Conservation (phyloP, 2,797 vertebrate genomes). For the Leucoraja ocellata region DNA sequence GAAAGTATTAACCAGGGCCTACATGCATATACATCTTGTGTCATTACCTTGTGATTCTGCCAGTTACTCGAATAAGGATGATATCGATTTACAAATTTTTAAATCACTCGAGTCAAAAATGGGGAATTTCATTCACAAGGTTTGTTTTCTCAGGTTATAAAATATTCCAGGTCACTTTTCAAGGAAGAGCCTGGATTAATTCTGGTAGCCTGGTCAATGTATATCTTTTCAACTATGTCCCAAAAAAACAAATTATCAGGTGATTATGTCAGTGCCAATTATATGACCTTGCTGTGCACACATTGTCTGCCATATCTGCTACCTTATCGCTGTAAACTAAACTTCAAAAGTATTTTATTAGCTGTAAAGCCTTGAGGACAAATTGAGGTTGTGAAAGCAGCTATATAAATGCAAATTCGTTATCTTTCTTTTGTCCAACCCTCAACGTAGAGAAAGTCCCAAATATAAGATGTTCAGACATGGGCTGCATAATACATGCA, state of each 20-base stretch:
- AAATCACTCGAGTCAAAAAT: not conserved
- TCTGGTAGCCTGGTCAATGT: not conserved
- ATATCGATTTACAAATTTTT: not conserved
- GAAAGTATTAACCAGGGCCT: not conserved
- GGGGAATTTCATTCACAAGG: not conserved
- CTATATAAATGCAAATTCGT: not conserved
- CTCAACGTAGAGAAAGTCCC: not conserved
- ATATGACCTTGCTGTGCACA: not conserved
- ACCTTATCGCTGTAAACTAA: not conserved
- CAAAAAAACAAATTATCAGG: not conserved
- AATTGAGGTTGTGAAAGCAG: not conserved
- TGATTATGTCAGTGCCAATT: not conserved
- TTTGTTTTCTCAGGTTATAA: not conserved
- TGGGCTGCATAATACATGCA: not conserved
- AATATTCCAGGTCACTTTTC: not conserved
- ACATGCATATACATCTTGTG: not conserved
- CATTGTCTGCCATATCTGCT: not conserved
- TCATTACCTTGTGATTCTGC: not conserved
- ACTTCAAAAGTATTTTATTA: not conserved
- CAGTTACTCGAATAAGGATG: not conserved
- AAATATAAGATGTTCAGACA: not conserved
- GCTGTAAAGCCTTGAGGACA: not conserved
- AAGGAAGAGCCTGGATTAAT: not conserved
- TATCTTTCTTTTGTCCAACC: not conserved
- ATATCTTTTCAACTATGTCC: not conserved